A percentile compares a stretch with the other conserved stretches of the same genome.
Evolutionary conservation across 1,140 invertebrate genomes (phyloP).

Genomic region (Nephotettix cincticeps): DNA sequence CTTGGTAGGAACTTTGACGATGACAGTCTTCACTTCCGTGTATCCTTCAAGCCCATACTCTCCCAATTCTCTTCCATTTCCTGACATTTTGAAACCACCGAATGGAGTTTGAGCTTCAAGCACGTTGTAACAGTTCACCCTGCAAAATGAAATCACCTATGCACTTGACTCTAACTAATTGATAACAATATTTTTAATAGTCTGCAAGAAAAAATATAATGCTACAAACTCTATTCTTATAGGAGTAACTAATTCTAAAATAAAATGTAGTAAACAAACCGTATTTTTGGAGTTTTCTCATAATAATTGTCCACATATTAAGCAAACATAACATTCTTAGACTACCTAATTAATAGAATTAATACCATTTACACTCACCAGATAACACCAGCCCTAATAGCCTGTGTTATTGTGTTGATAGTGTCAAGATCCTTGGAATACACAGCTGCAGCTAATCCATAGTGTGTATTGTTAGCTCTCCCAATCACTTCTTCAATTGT

Average conservation of each 20-base stretch:
- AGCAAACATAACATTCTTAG: no score
- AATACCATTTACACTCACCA: conserved; percentile 73
- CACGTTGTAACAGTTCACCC: conserved; percentile 90
- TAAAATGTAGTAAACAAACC: no score
- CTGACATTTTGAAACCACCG: conserved; percentile 94
- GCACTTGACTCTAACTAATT: no score
- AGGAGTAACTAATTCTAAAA: no score
- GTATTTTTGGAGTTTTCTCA: no score
- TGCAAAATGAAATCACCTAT: no score
- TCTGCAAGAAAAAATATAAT: no score
- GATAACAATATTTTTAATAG: no score
- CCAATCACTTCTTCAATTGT: conserved; percentile 85
- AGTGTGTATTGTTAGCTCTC: conserved; percentile 86
- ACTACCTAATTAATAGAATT: no score
- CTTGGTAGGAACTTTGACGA: conserved; percentile 74
- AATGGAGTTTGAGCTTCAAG: conserved; percentile 80
- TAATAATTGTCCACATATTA: no score
- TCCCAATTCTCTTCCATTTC: conserved; percentile 88
- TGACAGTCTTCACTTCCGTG: conserved; percentile 91
- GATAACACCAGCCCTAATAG: conserved; percentile 86
- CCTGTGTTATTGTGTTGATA: conserved; percentile 73
- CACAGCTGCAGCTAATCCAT: conserved; percentile 89
- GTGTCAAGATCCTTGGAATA: conserved; percentile 88
- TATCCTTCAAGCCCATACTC: conserved; percentile 88
- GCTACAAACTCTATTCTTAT: no score